Evolutionary conservation across 2,797 vertebrate genomes (phyloP).

Genomic region (Phoebastria nigripes): DNA sequence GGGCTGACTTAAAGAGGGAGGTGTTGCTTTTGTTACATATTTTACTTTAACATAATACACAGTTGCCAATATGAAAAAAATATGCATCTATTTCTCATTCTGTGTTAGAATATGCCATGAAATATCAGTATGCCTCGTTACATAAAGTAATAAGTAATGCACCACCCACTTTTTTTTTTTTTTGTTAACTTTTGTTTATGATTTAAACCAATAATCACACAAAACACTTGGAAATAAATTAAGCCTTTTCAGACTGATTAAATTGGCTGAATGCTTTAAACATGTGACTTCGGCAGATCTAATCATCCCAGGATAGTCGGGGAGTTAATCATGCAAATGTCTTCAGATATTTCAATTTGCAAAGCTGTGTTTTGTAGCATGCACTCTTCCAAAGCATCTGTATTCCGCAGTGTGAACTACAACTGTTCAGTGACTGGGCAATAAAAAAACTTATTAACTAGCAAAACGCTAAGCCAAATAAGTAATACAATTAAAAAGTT

Average conservation of each 20-base stretch:
- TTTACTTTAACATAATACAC: constrained; percentile 10
- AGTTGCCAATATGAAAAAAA: not conserved
- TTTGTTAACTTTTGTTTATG: constrained; percentile 17
- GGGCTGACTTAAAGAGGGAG: not conserved
- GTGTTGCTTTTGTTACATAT: not conserved
- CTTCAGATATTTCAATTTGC: not conserved
- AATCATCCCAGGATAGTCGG: constrained; percentile 38
- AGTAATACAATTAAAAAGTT: not conserved
- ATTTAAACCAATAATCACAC: constrained; percentile 37
- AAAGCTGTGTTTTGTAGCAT: not conserved
- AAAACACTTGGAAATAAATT: constrained; percentile 58
- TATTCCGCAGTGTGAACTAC: not conserved
- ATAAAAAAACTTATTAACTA: accelerated
- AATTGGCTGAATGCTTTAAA: constrained; percentile 32
- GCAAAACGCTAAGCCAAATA: not conserved
- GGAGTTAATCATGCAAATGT: constrained; percentile 52
- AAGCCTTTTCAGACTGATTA: constrained; percentile 45
- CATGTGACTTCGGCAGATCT: not conserved
- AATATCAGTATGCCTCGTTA: not conserved
- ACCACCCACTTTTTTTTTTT: not conserved
- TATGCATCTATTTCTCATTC: not conserved
- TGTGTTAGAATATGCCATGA: not conserved
- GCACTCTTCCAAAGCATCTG: not conserved
- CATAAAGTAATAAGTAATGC: not conserved
- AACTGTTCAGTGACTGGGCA: not conserved